phyloP scores from a whole-genome alignment of 37 sponge, comb jelly and placozoan genomes.

The Agelas oroides region DNA sequence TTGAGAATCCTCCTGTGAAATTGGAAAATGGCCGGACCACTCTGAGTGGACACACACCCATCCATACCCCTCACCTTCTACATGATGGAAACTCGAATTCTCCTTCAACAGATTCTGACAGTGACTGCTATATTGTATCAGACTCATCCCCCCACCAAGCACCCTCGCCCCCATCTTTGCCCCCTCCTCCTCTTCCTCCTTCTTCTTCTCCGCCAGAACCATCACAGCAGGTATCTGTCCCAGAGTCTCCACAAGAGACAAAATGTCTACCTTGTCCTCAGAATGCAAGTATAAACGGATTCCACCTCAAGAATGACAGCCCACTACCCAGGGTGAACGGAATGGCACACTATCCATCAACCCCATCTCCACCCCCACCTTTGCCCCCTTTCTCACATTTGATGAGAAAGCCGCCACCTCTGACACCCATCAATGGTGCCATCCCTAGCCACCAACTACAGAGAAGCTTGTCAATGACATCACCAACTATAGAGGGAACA shows the following conservation, averaged over 20 bases:
- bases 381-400: neutral
- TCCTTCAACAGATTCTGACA: conserved; percentile 64
- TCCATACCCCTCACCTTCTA: conserved; percentile 1
- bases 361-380: neutral
- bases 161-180: neutral
- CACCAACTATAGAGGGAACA: neutral
- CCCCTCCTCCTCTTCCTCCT: conserved; percentile 22
- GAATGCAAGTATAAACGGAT: neutral
- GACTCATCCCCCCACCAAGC: conserved; percentile 23
- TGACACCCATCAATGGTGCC: neutral
- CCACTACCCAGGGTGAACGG: no score
- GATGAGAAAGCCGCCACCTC: neutral
- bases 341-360: neutral
- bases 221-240: neutral
- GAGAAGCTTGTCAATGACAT: conserved; percentile 3
- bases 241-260: neutral
- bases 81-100: conserved; percentile 25
- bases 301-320: neutral
- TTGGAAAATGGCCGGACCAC: neutral
- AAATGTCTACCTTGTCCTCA: neutral
- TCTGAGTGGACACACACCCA: neutral
- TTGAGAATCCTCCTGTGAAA: no score
- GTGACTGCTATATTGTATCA: conserved; percentile 42
- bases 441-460: conserved; percentile 38
- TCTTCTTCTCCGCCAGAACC: neutral